phyloP scores from a whole-genome alignment of 2,113 vertebrate species.

The Trematocara nigrifrons region DNA sequence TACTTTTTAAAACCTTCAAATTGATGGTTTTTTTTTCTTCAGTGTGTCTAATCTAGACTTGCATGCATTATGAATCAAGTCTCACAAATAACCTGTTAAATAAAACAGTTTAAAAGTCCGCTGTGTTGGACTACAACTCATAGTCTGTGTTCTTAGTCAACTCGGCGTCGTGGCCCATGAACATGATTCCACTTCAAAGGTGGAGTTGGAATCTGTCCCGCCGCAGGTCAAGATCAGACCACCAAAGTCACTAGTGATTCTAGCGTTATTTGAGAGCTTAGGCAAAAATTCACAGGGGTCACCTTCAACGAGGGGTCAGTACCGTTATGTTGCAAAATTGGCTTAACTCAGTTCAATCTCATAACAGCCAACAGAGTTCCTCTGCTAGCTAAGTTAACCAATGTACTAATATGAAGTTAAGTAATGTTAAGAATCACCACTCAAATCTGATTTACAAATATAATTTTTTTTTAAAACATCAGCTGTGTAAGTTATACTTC shows the following conservation, averaged over 20 bases:
- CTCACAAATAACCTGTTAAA: neutral
- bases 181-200: neutral
- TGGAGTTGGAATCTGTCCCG: neutral
- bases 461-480: fast-evolving
- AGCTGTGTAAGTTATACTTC: neutral
- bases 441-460: neutral
- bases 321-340: neutral
- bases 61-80: neutral
- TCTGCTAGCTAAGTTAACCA: neutral
- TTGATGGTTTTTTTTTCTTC: neutral
- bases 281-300: neutral
- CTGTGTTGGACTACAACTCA: neutral
- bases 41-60: neutral
- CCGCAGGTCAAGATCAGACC: neutral
- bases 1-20: neutral
- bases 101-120: neutral
- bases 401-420: neutral
- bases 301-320: neutral
- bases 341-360: neutral
- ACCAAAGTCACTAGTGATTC: neutral
- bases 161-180: neutral
- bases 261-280: neutral
- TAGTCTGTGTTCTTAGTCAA: neutral
- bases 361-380: neutral
- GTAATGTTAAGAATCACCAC: neutral